Percentiles rank a stretch among this genome's conserved stretches.
Conservation (phyloP, 2,797 vertebrate genomes). For the Coluber constrictor region DNA sequence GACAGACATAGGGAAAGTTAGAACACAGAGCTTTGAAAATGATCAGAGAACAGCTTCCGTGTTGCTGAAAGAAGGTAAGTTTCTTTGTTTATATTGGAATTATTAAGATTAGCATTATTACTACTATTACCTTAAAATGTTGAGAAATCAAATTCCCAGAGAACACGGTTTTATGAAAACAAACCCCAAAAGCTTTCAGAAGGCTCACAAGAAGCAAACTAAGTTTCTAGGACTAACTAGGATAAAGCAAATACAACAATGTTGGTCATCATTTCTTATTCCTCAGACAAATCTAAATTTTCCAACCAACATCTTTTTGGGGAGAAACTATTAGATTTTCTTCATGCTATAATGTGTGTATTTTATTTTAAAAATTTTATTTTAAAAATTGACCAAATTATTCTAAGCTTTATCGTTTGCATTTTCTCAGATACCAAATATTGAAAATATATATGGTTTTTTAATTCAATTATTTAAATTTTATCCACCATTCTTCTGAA, state of each 20-base stretch:
- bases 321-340: background rate
- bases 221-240: background rate
- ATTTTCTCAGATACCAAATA: background rate
- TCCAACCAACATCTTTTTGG: background rate
- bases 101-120: background rate
- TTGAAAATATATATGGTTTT: background rate
- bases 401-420: background rate
- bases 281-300: background rate
- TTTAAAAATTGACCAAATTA: background rate
- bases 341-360: background rate
- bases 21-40: constrained; percentile 73
- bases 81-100: constrained; percentile 12
- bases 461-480: background rate
- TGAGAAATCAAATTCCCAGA: background rate
- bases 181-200: background rate
- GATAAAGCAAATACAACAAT: background rate
- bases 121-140: background rate
- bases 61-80: constrained; percentile 77
- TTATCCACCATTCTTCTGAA: background rate
- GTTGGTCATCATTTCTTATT: background rate
- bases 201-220: background rate
- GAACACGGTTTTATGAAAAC: background rate
- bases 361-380: background rate
- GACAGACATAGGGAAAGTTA: constrained; percentile 74
- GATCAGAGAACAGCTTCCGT: constrained; percentile 74